phyloP scores from a whole-genome alignment of 2,113 vertebrate species.

The Dendropsophus ebraccatus region DNA sequence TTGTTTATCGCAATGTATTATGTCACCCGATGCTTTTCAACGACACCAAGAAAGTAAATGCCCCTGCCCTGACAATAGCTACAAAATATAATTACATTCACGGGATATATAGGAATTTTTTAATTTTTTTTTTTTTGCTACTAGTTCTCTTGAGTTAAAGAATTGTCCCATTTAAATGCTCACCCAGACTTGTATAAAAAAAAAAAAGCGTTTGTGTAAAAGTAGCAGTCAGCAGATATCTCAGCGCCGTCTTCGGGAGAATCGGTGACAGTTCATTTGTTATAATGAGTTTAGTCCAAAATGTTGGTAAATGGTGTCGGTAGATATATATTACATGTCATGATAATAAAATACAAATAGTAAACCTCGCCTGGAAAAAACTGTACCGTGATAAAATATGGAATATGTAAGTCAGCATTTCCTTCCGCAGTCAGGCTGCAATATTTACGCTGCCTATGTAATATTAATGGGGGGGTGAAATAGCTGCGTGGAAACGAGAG shows the following conservation, averaged over 20 bases:
- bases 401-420: conserved; percentile 46
- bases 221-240: conserved; percentile 49
- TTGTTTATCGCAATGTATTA: conserved; percentile 49
- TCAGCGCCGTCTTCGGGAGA: neutral
- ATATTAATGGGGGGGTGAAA: conserved; percentile 28
- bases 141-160: neutral
- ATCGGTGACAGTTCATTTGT: conserved; percentile 55
- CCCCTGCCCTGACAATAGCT: conserved; percentile 11
- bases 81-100: conserved; percentile 49
- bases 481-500: no score
- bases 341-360: conserved; percentile 39
- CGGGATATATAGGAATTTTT: conserved; percentile 7
- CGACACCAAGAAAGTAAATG: neutral
- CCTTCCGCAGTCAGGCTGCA: neutral
- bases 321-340: conserved; percentile 34
- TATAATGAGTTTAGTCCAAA: conserved; percentile 58
- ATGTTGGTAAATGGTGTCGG: conserved; percentile 53
- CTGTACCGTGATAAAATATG: conserved; percentile 35
- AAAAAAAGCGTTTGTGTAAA: conserved; percentile 25
- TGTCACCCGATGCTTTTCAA: neutral
- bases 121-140: neutral
- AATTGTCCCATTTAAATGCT: conserved; percentile 50
- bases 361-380: conserved; percentile 12
- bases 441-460: neutral
- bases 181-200: neutral